These are phyloP conservation scores for Parnassius smintheus DNA, from an alignment of 2,888 invertebrate species.

Conservation along the genomic window DNA sequence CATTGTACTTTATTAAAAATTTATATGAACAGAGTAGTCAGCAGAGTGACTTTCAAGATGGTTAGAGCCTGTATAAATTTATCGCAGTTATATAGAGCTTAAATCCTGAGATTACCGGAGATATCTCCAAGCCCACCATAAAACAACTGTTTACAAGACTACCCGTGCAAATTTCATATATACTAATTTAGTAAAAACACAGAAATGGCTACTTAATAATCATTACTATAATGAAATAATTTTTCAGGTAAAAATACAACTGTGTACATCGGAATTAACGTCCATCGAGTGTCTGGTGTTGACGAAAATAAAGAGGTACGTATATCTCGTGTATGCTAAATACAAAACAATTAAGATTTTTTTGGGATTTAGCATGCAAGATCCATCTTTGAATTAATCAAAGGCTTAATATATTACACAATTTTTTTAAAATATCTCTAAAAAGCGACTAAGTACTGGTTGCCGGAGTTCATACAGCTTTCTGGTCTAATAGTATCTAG, in stretches of 20 bases:
- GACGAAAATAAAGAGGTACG: constrained; percentile 84
- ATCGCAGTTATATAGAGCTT: constrained; percentile 14
- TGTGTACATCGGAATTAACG: constrained; percentile 82
- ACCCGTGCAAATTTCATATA: constrained; percentile 25
- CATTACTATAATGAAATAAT: constrained; percentile 27
- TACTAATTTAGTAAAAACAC: constrained; percentile 35
- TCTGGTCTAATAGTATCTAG: no score
- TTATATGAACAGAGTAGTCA: no score
- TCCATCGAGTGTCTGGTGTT: constrained; percentile 83
- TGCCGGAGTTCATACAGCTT: no score
- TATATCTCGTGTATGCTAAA: constrained; percentile 6
- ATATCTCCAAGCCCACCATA: constrained; percentile 37
- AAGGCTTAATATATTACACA: no score
- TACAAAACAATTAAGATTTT: not conserved
- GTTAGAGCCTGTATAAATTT: no score
- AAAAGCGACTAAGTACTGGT: no score
- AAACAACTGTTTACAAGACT: constrained; percentile 33
- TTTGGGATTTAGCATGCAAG: not conserved
- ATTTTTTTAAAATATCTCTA: no score
- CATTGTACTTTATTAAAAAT: no score
- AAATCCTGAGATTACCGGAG: constrained; percentile 34
- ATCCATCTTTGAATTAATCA: not conserved
- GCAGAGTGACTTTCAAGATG: no score
- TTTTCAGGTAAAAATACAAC: constrained; percentile 80
- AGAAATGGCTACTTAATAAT: constrained; percentile 7